Evolutionary conservation across 2,113 vertebrate species (phyloP).

Genomic region (Dolichallabes microphthalmus): DNA sequence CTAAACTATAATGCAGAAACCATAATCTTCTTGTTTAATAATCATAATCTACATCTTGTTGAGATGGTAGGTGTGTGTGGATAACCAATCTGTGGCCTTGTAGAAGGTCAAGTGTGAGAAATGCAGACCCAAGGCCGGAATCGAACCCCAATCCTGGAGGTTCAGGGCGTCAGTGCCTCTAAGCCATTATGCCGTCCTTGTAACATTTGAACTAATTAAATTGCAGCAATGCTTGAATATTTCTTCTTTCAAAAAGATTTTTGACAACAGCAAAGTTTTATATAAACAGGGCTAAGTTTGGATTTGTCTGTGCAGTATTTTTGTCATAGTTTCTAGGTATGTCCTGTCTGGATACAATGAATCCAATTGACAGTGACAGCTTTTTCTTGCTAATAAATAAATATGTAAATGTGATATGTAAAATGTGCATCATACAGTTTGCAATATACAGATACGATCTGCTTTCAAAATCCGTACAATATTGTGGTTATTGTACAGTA

Average conservation of each 20-base stretch:
- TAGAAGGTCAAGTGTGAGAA: background rate
- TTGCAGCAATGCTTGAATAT: too few species aligned
- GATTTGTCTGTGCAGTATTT: conserved; percentile 6
- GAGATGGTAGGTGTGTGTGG: background rate
- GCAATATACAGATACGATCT: background rate
- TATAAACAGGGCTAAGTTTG: background rate
- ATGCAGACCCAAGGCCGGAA: too few species aligned
- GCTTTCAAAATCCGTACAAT: conserved; percentile 1
- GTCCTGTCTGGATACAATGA: conserved; percentile 18
- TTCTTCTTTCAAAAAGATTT: background rate
- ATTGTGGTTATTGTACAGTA: conserved; percentile 24
- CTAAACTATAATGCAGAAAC: background rate
- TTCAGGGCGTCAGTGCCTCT: too few species aligned
- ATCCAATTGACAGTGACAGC: background rate
- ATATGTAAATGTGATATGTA: conserved; percentile 11
- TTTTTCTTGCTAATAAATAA: background rate
- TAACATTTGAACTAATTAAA: too few species aligned
- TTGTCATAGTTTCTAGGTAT: conserved; percentile 1
- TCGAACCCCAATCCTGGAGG: too few species aligned
- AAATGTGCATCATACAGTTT: conserved; percentile 9
- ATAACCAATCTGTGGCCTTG: background rate
- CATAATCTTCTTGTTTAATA: too few species aligned
- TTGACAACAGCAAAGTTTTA: background rate
- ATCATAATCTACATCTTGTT: too few species aligned
- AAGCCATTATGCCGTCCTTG: too few species aligned